Evolutionary conservation across 2,888 invertebrate genomes (phyloP).

Genomic region (Pilophorus perplexus): DNA sequence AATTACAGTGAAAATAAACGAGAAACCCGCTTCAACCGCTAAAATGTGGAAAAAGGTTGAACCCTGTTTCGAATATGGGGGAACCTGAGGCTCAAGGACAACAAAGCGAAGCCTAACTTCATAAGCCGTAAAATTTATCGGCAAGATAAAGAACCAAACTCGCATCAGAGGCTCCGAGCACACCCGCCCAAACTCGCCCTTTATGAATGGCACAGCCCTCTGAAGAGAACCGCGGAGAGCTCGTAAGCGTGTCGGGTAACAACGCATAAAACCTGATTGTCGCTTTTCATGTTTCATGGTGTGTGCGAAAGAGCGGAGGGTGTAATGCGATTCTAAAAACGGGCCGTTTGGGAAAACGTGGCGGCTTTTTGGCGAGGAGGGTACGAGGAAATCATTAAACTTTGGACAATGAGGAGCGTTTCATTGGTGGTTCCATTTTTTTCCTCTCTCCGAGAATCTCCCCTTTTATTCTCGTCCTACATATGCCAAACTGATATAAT

Average conservation of each 20-base stretch:
- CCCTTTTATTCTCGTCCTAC: too few relatives aligned
- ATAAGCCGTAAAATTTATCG: background rate
- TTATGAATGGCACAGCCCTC: background rate
- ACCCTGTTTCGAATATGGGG: background rate
- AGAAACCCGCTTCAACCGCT: too few relatives aligned
- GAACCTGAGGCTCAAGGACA: background rate
- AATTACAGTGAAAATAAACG: too few relatives aligned
- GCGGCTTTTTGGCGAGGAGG: background rate
- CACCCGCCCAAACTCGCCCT: too few relatives aligned
- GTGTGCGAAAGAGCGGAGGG: constrained; percentile 9
- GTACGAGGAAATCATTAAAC: constrained; percentile 7
- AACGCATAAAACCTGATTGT: constrained; percentile 28
- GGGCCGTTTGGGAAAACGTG: background rate
- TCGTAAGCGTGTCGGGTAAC: background rate
- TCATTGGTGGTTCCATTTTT: background rate
- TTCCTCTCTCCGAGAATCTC: too few relatives aligned
- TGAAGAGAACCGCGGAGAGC: background rate
- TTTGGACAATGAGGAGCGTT: constrained; percentile 4
- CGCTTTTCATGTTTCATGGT: constrained; percentile 22
- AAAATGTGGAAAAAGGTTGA: too few relatives aligned
- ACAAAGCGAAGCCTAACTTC: background rate
- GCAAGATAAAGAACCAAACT: background rate
- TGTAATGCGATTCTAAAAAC: constrained; percentile 7
- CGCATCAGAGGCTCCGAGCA: background rate
- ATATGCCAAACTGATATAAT: too few relatives aligned